phyloP scores from a whole-genome alignment of 2,797 vertebrate species.

The Taeniopygia guttata region DNA sequence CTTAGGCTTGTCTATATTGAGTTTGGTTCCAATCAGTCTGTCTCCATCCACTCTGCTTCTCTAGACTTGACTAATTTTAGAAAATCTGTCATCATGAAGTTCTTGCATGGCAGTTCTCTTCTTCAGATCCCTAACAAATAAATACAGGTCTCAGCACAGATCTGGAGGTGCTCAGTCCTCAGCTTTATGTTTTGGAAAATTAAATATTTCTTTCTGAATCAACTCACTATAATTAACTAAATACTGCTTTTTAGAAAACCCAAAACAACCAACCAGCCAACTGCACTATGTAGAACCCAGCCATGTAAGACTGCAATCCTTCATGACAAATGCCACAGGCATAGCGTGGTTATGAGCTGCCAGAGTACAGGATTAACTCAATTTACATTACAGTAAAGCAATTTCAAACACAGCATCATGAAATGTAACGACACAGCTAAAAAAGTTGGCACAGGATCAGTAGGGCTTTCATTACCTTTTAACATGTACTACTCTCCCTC shows the following conservation, averaged over 20 bases:
- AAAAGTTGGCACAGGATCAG: background rate
- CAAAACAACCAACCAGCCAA: background rate
- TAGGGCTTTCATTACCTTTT: background rate
- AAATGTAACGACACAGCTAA: background rate
- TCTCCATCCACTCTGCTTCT: background rate
- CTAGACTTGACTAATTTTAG: background rate
- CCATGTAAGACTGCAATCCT: background rate
- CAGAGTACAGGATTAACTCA: background rate
- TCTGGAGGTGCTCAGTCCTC: rapidly evolving
- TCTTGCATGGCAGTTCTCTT: background rate
- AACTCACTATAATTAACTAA: background rate
- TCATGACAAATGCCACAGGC: background rate
- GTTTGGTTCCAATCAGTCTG: background rate
- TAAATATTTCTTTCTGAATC: background rate
- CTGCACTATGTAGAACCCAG: background rate
- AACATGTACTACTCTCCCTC: background rate
- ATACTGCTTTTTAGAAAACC: background rate
- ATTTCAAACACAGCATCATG: background rate
- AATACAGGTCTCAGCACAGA: background rate
- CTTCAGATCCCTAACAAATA: background rate
- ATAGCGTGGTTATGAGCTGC: background rate
- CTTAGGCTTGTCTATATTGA: background rate
- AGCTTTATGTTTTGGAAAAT: background rate
- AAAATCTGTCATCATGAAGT: background rate
- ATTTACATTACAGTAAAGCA: background rate